Percentiles rank a stretch among this genome's conserved stretches.
Conservation (phyloP, 2,113 vertebrate genomes). For the Cercocebus atys region DNA sequence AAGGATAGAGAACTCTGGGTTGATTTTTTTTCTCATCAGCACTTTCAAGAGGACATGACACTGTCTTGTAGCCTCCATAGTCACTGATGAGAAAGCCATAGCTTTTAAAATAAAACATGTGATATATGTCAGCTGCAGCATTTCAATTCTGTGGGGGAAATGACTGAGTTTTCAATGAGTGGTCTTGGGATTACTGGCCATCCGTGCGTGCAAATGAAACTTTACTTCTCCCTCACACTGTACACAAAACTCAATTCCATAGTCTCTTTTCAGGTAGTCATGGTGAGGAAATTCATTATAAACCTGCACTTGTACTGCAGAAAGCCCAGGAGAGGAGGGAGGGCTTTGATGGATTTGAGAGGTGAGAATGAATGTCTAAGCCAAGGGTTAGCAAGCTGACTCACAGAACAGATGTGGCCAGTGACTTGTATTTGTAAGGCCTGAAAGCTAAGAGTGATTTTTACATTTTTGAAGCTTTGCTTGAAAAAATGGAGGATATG, state of each 20-base stretch:
- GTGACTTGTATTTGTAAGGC: neutral
- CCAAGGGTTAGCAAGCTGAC: neutral
- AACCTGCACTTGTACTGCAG: neutral
- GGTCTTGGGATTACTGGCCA: neutral
- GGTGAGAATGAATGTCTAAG: neutral
- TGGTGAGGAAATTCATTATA: neutral
- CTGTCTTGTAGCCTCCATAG: neutral
- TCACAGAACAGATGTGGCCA: neutral
- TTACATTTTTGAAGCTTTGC: neutral
- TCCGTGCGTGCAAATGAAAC: neutral
- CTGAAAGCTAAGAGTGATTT: neutral
- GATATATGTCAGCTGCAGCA: neutral
- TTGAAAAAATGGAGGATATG: constrained; percentile 9
- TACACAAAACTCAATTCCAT: neutral
- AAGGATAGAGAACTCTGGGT: neutral
- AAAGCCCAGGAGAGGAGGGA: neutral
- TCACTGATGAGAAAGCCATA: neutral
- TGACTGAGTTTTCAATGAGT: neutral
- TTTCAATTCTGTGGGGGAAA: neutral
- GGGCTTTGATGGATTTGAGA: neutral
- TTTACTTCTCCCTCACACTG: neutral
- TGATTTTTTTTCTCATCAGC: neutral
- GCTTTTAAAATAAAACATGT: constrained; percentile 27
- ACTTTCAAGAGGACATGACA: neutral
- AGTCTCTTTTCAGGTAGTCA: neutral